Conservation (phyloP, 2,113 vertebrate genomes). For the Pandion haliaetus region DNA sequence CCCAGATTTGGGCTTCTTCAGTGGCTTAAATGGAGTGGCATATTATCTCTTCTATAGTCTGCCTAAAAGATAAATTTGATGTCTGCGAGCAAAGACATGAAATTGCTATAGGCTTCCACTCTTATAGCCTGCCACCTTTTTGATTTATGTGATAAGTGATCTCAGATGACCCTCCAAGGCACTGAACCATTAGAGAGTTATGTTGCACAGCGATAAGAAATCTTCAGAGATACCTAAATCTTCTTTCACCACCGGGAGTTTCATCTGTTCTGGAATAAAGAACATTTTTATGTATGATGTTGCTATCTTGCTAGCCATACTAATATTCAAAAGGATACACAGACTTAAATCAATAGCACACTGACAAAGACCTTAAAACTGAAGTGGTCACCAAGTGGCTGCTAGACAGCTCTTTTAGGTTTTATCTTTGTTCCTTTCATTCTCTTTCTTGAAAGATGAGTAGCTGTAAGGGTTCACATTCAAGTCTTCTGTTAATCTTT, state of each 20-base stretch:
- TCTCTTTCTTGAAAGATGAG: conserved; percentile 46
- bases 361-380: conserved; percentile 54
- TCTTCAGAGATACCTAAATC: conserved; percentile 73
- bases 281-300: conserved; percentile 61
- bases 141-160: conserved; percentile 74
- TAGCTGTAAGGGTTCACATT: conserved; percentile 19
- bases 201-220: conserved; percentile 70
- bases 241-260: conserved; percentile 60
- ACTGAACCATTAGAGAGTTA: conserved; percentile 70
- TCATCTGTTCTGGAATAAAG: conserved; percentile 63
- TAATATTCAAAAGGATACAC: conserved; percentile 69
- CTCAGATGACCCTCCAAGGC: conserved; percentile 68
- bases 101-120: conserved; percentile 58
- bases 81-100: conserved; percentile 58
- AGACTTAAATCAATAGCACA: conserved; percentile 60
- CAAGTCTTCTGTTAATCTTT: conserved; percentile 56
- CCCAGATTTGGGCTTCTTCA: conserved; percentile 34
- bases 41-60: conserved; percentile 58
- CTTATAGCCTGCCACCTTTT: conserved; percentile 54
- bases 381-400: conserved; percentile 24
- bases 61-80: conserved; percentile 62
- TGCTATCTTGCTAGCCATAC: conserved; percentile 65
- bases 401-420: conserved; percentile 12
- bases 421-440: conserved; percentile 56
- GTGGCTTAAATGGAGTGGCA: conserved; percentile 37